These are phyloP conservation scores for Actinemys pallida DNA, from an alignment of 2,113 vertebrate species.

Conservation along the genomic window DNA sequence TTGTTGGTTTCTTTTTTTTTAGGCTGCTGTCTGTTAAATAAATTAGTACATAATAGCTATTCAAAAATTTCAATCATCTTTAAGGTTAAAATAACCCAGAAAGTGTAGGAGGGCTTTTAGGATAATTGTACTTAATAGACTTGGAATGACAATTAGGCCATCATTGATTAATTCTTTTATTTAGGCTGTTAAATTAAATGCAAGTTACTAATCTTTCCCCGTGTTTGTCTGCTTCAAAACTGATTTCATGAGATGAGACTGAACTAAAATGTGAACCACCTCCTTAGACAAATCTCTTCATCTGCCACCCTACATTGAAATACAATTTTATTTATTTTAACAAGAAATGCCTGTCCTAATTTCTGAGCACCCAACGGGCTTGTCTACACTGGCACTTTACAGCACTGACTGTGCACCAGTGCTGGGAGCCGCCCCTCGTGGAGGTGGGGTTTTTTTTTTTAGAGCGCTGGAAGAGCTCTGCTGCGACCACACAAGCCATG, in stretches of 20 bases:
- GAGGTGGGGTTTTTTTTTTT: too few relatives aligned
- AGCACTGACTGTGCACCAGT: too few relatives aligned
- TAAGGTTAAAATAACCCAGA: neutral
- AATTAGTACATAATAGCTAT: neutral
- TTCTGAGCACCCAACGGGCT: neutral
- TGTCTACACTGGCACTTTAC: too few relatives aligned
- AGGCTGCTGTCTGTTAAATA: neutral
- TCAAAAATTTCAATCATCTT: neutral
- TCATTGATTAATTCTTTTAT: neutral
- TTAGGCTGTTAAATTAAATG: neutral
- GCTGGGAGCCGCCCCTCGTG: too few relatives aligned
- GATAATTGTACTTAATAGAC: neutral
- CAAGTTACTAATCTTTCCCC: neutral
- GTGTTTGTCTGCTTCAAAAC: neutral
- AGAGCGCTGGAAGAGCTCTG: too few relatives aligned
- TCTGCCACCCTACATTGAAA: neutral
- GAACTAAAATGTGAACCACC: neutral
- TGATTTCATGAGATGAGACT: neutral
- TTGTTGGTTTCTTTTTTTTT: neutral
- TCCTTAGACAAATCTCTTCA: neutral
- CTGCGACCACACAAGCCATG: too few relatives aligned
- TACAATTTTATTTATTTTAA: neutral
- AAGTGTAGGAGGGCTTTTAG: neutral
- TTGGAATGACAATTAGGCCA: neutral
- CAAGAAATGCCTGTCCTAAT: neutral